Conservation (phyloP, 2,888 invertebrate species). For the Oxytorus armatus region DNA sequence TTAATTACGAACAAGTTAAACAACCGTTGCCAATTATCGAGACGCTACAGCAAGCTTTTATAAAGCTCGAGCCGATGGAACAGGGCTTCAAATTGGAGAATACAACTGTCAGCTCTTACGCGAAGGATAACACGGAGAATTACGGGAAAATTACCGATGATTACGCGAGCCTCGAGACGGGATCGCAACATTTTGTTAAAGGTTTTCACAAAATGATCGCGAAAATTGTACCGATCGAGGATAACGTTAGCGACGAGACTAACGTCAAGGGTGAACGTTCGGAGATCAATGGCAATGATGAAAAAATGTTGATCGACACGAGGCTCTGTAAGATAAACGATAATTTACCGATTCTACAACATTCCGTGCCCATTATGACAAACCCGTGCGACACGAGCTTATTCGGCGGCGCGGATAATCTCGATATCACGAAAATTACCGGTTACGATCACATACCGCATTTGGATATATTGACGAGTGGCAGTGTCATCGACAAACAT, state of each 20-base stretch:
- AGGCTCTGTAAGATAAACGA: conserved; percentile 73
- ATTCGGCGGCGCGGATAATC: conserved; percentile 79
- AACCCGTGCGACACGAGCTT: conserved; percentile 77
- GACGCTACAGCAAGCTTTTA: conserved; percentile 76
- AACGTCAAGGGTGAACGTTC: conserved; percentile 66
- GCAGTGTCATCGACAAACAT: conserved; percentile 79
- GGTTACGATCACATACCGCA: conserved; percentile 81
- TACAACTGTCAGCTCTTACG: conserved; percentile 70
- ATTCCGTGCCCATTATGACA: conserved; percentile 78
- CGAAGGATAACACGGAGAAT: conserved; percentile 68
- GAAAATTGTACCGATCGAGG: conserved; percentile 71
- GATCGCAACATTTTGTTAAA: conserved; percentile 74
- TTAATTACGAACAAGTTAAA: conserved; percentile 74
- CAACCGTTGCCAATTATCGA: conserved; percentile 62
- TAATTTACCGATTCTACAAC: conserved; percentile 75
- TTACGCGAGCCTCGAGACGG: conserved; percentile 68
- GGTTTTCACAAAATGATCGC: conserved; percentile 78
- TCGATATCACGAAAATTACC: conserved; percentile 78
- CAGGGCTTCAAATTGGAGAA: conserved; percentile 77
- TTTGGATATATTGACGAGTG: conserved; percentile 80
- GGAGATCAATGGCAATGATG: conserved; percentile 51
- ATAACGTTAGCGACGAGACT: conserved; percentile 67
- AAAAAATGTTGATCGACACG: conserved; percentile 42
- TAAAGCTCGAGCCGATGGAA: conserved; percentile 79
- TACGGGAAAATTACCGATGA: conserved; percentile 72